Conservation (phyloP, 2,888 invertebrate genomes). For the Yponomeuta sedellus region DNA sequence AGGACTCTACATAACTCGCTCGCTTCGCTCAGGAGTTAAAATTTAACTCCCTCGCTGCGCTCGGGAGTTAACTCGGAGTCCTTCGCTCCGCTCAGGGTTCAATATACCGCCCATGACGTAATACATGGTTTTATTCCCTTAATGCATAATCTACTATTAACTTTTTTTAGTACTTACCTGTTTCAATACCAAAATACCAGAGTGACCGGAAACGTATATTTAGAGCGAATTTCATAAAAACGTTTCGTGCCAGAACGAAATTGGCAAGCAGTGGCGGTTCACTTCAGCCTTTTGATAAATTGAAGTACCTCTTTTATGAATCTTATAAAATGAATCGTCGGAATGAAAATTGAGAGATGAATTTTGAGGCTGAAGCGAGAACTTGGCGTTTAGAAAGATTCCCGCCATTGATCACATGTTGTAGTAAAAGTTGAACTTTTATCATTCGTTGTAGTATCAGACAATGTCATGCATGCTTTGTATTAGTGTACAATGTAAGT, state of each 20-base stretch:
- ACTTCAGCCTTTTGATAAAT: not conserved
- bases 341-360: not conserved
- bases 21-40: too few relatives aligned
- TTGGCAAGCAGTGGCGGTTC: not conserved
- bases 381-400: not conserved
- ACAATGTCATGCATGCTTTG: slow-evolving; percentile 2
- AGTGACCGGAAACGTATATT: not conserved
- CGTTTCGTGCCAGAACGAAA: not conserved
- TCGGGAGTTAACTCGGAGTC: too few relatives aligned
- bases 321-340: not conserved
- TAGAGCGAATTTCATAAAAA: not conserved
- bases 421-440: not conserved
- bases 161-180: not conserved
- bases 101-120: too few relatives aligned
- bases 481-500: not conserved
- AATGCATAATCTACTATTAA: too few relatives aligned
- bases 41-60: too few relatives aligned
- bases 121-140: too few relatives aligned
- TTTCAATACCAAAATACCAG: not conserved
- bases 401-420: not conserved
- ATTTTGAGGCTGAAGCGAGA: not conserved
- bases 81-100: too few relatives aligned
- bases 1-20: too few relatives aligned
- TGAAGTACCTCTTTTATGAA: not conserved
- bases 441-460: not conserved